Evolutionary conservation across 2,797 vertebrate species (phyloP), one percentile per base, ranked within the genome.

Genomic region (Sciaenops ocellatus): DNA sequence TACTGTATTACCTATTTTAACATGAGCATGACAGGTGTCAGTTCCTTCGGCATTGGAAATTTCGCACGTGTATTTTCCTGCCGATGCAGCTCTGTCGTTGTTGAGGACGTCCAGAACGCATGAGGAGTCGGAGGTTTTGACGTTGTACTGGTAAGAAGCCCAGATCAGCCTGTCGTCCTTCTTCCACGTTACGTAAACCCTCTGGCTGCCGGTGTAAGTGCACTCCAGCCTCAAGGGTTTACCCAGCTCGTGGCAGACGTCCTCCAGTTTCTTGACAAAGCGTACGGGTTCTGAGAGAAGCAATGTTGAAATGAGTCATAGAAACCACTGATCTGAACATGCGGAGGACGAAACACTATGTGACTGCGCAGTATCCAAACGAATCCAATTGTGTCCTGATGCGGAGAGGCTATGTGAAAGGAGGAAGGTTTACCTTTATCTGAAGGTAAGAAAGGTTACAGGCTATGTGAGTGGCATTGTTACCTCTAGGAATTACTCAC

Each of bases 31-130:
- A 83, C 93, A 94, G 57, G 64, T 75, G 62, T 91, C 93, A 65
- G 71, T 85, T 86, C 92, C 91, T 47, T 95, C 96, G 64, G 95
- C 94, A 84, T 97, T 98, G 92, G 96, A 94, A 80, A 98, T 95
- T 85, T 96, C 93, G 16, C 97, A 98, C 38, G 94, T 95, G 80
- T 99, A 98, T 89, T 94, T 96, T 73, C 97, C 97, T 5, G 96
- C 94, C 22, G 96, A 95, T 1, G 92, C 90, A 69, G 92, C n/a
- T 88, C 94, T 86, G 78, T 92, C 89, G 74, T 94, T 77, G 91
- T 96, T 89, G 93, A 95, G 91, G 83, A 97, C 96, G 86, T 94
- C 92, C 76, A 95, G 80, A 50, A 86, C 0, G 7, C 93, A 90
- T 13, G 94, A 96, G 83, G 95, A 96, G 82, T 96, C 93, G 8